Conservation (phyloP, 2,888 invertebrate species). For the Phyllotreta striolata region DNA sequence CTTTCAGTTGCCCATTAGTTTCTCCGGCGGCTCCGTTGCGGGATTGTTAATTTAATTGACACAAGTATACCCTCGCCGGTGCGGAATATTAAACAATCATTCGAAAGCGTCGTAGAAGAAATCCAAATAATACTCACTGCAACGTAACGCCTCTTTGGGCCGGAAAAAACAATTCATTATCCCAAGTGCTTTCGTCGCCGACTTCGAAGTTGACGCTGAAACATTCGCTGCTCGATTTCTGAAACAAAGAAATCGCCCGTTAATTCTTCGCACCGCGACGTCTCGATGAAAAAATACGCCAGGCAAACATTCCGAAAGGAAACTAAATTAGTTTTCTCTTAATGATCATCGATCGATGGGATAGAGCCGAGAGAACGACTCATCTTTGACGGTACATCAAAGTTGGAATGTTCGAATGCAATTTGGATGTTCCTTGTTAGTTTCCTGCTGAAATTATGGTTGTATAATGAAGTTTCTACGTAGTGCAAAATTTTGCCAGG, state of each 20-base stretch:
- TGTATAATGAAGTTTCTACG: too few species aligned
- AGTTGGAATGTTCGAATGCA: too few species aligned
- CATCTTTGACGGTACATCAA: too few species aligned
- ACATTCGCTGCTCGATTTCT: conserved; percentile 78
- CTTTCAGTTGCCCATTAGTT: too few species aligned
- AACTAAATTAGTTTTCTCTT: conserved; percentile 7
- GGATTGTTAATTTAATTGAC: conserved; percentile 4
- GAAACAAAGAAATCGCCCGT: conserved; percentile 51
- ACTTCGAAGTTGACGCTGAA: conserved; percentile 76
- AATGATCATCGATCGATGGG: background rate
- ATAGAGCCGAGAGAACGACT: too few species aligned
- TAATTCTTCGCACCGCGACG: conserved; percentile 10
- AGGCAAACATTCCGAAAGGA: background rate
- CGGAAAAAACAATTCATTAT: conserved; percentile 70
- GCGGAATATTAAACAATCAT: background rate
- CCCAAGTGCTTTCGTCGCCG: conserved; percentile 62
- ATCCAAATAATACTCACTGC: conserved; percentile 65
- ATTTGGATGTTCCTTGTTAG: too few species aligned
- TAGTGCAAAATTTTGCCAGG: too few species aligned
- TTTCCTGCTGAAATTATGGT: too few species aligned
- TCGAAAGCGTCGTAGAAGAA: too few species aligned
- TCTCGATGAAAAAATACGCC: background rate
- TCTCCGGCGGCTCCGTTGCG: too few species aligned
- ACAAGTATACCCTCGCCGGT: background rate
- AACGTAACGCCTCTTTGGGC: conserved; percentile 72